These are phyloP conservation scores for Hemicrepidius hirtus DNA, from an alignment of 2,888 invertebrate genomes.

Conservation along the genomic window DNA sequence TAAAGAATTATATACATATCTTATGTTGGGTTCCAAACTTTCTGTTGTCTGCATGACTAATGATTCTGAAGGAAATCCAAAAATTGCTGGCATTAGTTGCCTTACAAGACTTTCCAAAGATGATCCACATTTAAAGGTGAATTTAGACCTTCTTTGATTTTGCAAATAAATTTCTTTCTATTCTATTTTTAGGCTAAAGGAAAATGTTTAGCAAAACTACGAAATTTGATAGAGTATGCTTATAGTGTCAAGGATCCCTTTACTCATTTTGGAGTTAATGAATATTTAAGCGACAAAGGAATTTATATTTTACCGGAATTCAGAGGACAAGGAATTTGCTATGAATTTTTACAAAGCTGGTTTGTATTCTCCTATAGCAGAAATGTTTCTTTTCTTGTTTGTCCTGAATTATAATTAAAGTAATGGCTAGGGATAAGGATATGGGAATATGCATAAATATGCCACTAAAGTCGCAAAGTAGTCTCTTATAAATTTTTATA, in stretches of 20 bases:
- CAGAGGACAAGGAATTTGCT: constrained; percentile 63
- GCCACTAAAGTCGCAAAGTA: no score
- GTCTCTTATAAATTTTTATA: background rate
- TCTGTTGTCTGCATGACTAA: constrained; percentile 9
- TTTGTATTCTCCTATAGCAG: constrained; percentile 33
- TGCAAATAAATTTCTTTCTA: no score
- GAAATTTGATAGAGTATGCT: constrained; percentile 41
- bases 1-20: background rate
- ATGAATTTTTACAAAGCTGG: constrained; percentile 56
- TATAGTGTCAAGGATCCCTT: constrained; percentile 56
- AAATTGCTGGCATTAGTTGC: constrained; percentile 3
- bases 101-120: background rate
- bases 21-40: background rate
- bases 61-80: constrained; percentile 16
- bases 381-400: background rate
- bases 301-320: constrained; percentile 63
- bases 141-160: no score
- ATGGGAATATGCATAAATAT: no score
- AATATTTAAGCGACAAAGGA: constrained; percentile 66
- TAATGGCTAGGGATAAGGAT: no score
- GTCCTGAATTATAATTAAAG: background rate
- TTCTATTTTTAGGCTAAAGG: background rate
- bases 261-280: constrained; percentile 57
- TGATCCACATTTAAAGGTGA: constrained; percentile 6
- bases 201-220: background rate